phyloP scores from a whole-genome alignment of 2,888 invertebrate species.

The Tetranychus truncatus region DNA sequence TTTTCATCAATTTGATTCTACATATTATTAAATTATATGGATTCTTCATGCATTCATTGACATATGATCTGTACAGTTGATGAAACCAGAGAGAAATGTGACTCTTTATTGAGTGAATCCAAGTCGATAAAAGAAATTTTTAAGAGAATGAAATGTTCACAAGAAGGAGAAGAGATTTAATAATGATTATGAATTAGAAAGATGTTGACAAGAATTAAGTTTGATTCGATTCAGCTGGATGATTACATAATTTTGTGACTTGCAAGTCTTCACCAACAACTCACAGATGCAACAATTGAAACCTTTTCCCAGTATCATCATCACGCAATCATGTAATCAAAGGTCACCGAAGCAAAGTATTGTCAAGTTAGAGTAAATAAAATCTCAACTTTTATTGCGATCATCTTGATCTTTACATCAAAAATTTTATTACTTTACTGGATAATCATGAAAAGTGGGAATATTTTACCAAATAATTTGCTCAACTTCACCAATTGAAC shows the following conservation, averaged over 20 bases:
- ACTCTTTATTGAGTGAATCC: not conserved
- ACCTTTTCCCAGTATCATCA: not conserved
- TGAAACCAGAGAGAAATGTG: not conserved
- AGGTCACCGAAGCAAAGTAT: not conserved
- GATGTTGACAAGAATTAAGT: not conserved
- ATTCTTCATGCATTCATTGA: not conserved
- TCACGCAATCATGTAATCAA: not conserved
- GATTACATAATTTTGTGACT: not conserved
- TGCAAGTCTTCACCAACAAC: too few species aligned
- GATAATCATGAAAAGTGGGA: not conserved
- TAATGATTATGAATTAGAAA: not conserved
- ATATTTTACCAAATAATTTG: not conserved
- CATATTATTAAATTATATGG: not conserved
- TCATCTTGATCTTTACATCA: not conserved
- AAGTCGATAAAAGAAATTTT: not conserved
- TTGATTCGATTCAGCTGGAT: not conserved
- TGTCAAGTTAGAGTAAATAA: not conserved
- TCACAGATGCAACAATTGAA: too few species aligned
- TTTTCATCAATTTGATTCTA: not conserved
- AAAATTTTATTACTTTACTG: not conserved
- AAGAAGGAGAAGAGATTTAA: not conserved
- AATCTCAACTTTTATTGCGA: not conserved
- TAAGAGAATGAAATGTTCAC: not conserved
- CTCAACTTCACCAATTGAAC: not conserved
- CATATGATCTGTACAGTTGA: not conserved